Evolutionary conservation across 2,888 invertebrate genomes (phyloP), one percentile per base, ranked within the genome.

Genomic region (Chelonus formosanus): DNA sequence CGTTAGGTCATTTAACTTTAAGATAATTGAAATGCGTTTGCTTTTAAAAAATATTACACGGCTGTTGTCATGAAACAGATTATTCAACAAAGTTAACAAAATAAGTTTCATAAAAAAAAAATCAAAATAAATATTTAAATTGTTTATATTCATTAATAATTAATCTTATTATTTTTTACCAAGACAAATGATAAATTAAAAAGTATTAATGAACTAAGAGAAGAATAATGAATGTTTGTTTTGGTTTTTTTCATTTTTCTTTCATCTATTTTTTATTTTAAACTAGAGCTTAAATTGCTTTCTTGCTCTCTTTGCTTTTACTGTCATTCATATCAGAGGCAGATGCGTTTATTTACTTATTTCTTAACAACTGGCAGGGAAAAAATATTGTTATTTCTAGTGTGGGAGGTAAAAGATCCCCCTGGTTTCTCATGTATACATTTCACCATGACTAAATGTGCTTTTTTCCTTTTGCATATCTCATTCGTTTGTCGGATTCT

Each of bases 1-100:
- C 66, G 65, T 20, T 20, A 20, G 64, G 66, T 70, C 72, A 67
- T 67, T 71, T 67, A 66, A 68, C 65, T 70, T 48, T 61, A 60
- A 65, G 68, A 71, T 72, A 70, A 72, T 72, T 72, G 68, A 70
- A 71, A 68, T 57, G 66, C 54, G 66, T 63, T 61, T 50, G 36
- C 48, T 48, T 31, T 20, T 10, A 31, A n/a, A 32, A 53, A n/a
- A 8, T 40, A 20, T 54, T 53, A 20, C 20, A 20, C 20, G 20
- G 20, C 2, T 20, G 20, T 20, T 20, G 20, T 20, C 20, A 20
- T 20, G 20, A 20, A 20, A 20, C 2, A 20, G 20, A 20, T 20
- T 20, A 20, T 20, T 20, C 2, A 20, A 20, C 20, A 20, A 20
- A 20, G 20, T 20, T 20, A 20, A 20, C 1, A 20, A 20, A 20